Percentiles rank a stretch among this genome's conserved stretches.
Conservation (phyloP, 2,113 vertebrate species). For the Columba janthina region DNA sequence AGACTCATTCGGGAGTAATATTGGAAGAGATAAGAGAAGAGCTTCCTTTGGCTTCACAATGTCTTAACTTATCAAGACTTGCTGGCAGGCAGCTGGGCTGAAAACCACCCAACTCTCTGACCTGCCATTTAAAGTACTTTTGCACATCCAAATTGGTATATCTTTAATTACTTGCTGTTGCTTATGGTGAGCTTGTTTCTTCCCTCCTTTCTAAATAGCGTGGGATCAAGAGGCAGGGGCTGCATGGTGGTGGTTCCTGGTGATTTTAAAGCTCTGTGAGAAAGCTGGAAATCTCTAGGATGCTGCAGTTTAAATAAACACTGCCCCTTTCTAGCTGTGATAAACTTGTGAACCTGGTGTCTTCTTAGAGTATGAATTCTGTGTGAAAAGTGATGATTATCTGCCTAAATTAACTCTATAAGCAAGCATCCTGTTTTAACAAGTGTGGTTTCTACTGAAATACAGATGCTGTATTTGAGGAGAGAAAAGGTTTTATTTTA, state of each 20-base stretch:
- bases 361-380: background rate
- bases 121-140: background rate
- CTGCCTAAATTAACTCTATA: background rate
- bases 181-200: background rate
- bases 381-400: background rate
- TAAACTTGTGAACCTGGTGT: background rate
- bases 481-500: background rate
- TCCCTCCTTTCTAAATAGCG: background rate
- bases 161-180: background rate
- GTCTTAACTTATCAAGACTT: accelerated
- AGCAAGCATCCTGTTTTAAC: background rate
- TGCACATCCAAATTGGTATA: background rate
- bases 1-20: background rate
- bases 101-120: background rate
- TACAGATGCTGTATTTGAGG: background rate
- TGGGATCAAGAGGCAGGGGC: background rate
- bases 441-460: background rate
- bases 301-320: background rate
- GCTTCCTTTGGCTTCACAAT: background rate
- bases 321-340: background rate
- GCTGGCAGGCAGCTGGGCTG: background rate
- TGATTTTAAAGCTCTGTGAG: background rate
- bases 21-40: background rate
- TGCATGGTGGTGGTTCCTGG: background rate
- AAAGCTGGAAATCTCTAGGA: background rate